Base-by-base conservation (phyloP, 2,888 invertebrate genomes). In the Hirtodrosophila alboralis region DNA sequence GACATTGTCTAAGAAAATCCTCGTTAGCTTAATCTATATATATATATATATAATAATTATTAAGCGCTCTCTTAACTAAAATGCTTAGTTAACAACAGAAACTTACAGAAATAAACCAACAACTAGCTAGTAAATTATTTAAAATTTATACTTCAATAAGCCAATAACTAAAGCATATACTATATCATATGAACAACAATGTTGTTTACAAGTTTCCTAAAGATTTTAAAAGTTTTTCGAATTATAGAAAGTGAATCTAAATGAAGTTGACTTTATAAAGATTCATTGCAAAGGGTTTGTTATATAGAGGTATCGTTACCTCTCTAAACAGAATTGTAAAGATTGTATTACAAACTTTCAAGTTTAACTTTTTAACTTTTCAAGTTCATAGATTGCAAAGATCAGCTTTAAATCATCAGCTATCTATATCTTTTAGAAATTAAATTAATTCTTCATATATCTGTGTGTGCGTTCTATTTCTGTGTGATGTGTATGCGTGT, bases 51-150 rank as follows among this genome's bases (percentile, higher is more conserved):
- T n/a, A n/a, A n/a, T 65, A 49, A n/a, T 6, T 54, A 16, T 43
- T 26, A 51, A 43, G 43, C 43, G 5, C 31, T 18, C 16, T 37
- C 65, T n/a, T 54, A 43, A 64, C 44, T 31, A n/a, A 9, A 36
- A 27, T n/a, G 21, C 33, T 27, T 36, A 36, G 26, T 36, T 47
- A 12, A 36, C 10, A 45, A 10, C 28, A 21, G 7, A 7, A 21
- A 40, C 40, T 40, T 27, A 40, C 37, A 27, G 30, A 13, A 2
- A 21, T 5, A 13, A 12, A 9, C 28, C n/a, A 49, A 40, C n/a
- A 13, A 10, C 66, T 86, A 86, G 88, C 63, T 86, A 86, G 87
- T 80, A 71, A 75, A 66, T 71, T 69, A 85, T 80, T 86, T 83
- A 30, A 75, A 84, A 80, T 84, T 85, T 74, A 54, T 74, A 76